These are phyloP conservation scores for Anthrax anthrax DNA, from an alignment of 2,888 invertebrate genomes.

Conservation along the genomic window DNA sequence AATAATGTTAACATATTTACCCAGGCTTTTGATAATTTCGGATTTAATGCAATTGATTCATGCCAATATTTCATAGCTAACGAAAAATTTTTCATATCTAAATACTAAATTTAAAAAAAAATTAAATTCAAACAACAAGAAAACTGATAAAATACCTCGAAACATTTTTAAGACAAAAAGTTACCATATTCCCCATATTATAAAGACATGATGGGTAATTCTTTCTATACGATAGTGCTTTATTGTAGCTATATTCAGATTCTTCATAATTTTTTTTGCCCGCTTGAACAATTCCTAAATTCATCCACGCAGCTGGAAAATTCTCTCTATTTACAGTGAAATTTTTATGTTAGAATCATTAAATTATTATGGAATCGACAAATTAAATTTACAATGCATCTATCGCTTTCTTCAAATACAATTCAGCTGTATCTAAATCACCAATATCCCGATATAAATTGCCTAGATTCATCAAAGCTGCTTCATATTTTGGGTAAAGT, in stretches of 20 bases:
- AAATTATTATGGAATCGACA: no score
- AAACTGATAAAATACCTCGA: background rate
- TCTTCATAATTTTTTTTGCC: constrained; percentile 51
- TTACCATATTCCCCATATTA: constrained; percentile 86
- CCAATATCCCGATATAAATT: constrained; percentile 85
- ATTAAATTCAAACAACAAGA: background rate
- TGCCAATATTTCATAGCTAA: constrained; percentile 72
- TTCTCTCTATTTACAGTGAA: constrained; percentile 47
- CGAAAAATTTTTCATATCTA: constrained; percentile 57
- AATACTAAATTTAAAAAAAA: constrained; percentile 49
- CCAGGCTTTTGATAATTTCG: constrained; percentile 77
- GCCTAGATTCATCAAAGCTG: constrained; percentile 87
- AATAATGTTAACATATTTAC: constrained; percentile 76
- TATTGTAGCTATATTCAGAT: constrained; percentile 65
- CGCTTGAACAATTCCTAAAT: constrained; percentile 83
- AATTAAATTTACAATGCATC: constrained; percentile 28
- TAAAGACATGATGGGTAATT: constrained; percentile 88
- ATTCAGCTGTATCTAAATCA: constrained; percentile 81
- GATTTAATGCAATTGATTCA: constrained; percentile 61
- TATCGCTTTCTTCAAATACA: constrained; percentile 59
- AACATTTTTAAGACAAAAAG: no score
- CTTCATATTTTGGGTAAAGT: constrained; percentile 85
- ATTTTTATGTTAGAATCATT: no score
- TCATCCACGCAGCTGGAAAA: constrained; percentile 98
- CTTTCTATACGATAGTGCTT: constrained; percentile 58